Base-by-base conservation (phyloP, 1,140 invertebrate genomes). In the Pantala flavescens region DNA sequence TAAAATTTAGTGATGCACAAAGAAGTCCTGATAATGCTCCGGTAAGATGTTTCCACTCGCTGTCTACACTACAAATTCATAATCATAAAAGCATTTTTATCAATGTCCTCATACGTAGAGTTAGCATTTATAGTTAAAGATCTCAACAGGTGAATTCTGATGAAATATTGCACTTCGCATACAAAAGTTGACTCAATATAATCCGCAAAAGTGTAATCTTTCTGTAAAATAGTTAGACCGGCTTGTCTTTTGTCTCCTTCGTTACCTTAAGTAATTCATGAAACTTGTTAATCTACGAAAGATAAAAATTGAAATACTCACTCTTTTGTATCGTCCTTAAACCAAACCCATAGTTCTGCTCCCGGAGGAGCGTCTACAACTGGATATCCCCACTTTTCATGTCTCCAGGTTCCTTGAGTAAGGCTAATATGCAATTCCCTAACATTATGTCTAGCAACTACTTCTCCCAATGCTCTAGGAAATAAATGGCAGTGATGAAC, bases 1-100 rank as follows among this genome's bases (percentile, higher is more conserved):
- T 93, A 81, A 98, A 98, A 85, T 98, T 98, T 9, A 99, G 84
- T 0, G 97, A 98, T 24, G 96, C 93, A 87, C 97, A 99, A 71
- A 98, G 89, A 0, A 98, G 86, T 7, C 97, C 97, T 43, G 96
- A 95, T 24, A 99, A 85, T 0, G 94, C 91, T 81, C 94, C 93
- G 72, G 92, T 92, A 49, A 98, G 82, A 76, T 92, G 89, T 78
- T 89, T 90, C 97, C 97, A 98, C 77, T 92, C 89, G 74, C 87
- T 84, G 80, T 97, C 89, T 21, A 97, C 87, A 80, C 84, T 86
- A 74, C 24, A 75, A 77, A 7, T 19, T 5, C 5, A 71, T 36
- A 2, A 36, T 36, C 2, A 36, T 36, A 36, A 2, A 9, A 36
- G 28, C 28, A 36, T 36, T 36, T 36, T 36, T 36, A 9, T 36